These are phyloP conservation scores for Patagioenas fasciata DNA, from an alignment of 2,113 vertebrate genomes.

Conservation along the genomic window DNA sequence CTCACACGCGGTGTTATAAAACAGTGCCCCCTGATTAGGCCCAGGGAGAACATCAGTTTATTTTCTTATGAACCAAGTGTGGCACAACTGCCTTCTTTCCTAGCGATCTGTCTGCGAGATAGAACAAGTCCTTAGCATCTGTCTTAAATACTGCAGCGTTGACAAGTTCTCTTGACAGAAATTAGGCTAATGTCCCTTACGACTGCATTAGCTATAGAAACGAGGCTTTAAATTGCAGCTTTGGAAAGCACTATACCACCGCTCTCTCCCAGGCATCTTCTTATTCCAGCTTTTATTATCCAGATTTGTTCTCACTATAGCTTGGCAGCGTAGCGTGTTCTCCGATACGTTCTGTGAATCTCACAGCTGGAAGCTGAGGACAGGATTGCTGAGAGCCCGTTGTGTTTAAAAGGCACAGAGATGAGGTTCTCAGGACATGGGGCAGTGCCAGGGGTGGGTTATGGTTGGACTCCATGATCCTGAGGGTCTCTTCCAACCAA, in stretches of 20 bases:
- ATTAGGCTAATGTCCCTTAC: conserved; percentile 74
- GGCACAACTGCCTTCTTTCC: conserved; percentile 62
- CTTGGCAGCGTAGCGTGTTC: conserved; percentile 37
- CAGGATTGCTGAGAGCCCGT: neutral
- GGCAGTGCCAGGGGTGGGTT: no score
- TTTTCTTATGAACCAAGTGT: conserved; percentile 42
- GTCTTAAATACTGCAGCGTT: conserved; percentile 59
- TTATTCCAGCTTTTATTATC: conserved; percentile 72
- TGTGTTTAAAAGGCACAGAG: no score
- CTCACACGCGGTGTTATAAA: neutral
- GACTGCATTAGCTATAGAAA: conserved; percentile 63
- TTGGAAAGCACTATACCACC: neutral
- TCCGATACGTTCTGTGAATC: neutral
- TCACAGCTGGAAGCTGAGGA: neutral
- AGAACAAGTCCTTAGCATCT: conserved; percentile 56
- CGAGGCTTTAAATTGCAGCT: conserved; percentile 68
- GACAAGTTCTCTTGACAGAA: conserved; percentile 72
- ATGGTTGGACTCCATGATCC: no score
- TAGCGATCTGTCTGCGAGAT: conserved; percentile 36
- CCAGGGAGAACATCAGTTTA: conserved; percentile 14
- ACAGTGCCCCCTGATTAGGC: conserved; percentile 15
- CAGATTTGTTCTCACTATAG: conserved; percentile 58
- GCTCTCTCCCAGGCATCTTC: conserved; percentile 58
- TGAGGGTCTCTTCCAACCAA: no score
- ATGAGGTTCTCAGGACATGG: no score